phyloP scores from a whole-genome alignment of 2,113 vertebrate genomes.

The Sclerurus mexicanus region DNA sequence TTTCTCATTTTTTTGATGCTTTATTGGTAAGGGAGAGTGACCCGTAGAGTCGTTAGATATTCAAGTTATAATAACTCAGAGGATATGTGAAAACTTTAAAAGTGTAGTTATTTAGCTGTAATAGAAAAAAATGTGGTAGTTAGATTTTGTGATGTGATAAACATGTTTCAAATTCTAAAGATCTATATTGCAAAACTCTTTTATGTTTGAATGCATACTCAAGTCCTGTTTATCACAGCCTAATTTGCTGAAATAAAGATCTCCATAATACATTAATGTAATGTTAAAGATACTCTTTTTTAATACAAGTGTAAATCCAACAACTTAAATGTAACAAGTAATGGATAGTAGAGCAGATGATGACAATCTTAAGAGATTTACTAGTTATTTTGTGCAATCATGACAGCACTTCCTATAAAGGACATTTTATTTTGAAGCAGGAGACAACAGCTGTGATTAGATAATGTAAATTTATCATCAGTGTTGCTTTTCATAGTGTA shows the following conservation, averaged over 20 bases:
- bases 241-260: slow-evolving; percentile 21
- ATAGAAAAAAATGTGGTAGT: background rate
- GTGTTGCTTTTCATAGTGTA: background rate
- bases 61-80: background rate
- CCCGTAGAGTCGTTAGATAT: background rate
- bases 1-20: background rate
- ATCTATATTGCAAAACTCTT: background rate
- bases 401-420: background rate
- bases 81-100: background rate
- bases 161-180: background rate
- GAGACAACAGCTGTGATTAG: background rate
- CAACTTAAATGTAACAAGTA: slow-evolving; percentile 20
- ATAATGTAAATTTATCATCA: background rate
- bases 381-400: slow-evolving; percentile 23
- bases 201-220: background rate
- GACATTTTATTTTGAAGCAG: slow-evolving; percentile 44
- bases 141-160: background rate
- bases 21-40: background rate
- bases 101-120: background rate
- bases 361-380: slow-evolving; percentile 33
- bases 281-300: slow-evolving; percentile 34
- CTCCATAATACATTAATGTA: background rate
- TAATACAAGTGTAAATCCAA: background rate
- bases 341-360: background rate
- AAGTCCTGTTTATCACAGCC: background rate